Base-by-base conservation (phyloP, 2,888 invertebrate genomes). In the Eulithis prunata region DNA sequence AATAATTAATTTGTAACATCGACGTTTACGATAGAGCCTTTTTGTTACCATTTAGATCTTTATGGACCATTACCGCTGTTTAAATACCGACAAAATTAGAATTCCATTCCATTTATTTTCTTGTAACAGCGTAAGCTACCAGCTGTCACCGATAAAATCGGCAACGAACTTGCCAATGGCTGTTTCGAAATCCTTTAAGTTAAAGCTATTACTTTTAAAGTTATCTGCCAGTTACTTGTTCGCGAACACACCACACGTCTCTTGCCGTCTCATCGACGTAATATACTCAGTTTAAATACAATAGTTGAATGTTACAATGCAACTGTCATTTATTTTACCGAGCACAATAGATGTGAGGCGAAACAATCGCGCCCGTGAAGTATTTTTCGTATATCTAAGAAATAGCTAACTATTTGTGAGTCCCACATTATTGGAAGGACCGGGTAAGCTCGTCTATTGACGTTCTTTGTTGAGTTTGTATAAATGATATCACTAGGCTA, bases 1-100 rank as follows among this genome's bases (percentile, higher is more conserved):
- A 70, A 88, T 87, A 87, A 88, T 85, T 84, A 86, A 87, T 87
- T 86, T 79, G 79, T 78, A 79, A 81, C 81, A 82, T 84, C 82
- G 78, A 74, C 78, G 81, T 76, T 79, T 78, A 83, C 78, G 78
- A 74, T 77, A 69, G 79, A 70, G 68, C 69, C 79, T 83, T 79
- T 81, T 79, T 78, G 74, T 76, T 80, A 73, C 64, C 66, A 60
- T 71, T 66, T 69, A 69, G 66, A 65, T 69, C 60, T 68, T 71
- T 72, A 70, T 66, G 61, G 66, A 66, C 68, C 66, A 67, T 67
- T 69, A 60, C 69, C 65, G 62, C 53, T 59, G 54, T 70, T 41
- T 70, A 71, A 72, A 71, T 65, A 68, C 65, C 65, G 67, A 66
- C 65, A 68, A 74, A 71, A 74, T 74, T 71, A 66, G 67, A 74